Percentiles rank a stretch among this genome's conserved stretches.
phyloP scores from a whole-genome alignment of 1,140 invertebrate species.

The Myzus persicae region DNA sequence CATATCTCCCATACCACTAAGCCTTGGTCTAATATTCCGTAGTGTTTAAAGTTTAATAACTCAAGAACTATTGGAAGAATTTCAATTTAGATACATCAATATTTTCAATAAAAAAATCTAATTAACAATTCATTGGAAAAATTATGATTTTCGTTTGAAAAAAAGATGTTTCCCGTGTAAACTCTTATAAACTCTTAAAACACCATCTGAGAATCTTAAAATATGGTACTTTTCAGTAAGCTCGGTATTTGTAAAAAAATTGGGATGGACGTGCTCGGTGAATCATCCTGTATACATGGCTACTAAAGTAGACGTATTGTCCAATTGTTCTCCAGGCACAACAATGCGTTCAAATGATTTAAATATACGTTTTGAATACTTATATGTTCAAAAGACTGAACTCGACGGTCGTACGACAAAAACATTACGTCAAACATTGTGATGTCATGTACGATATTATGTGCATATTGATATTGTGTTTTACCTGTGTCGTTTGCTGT shows the following conservation, averaged over 20 bases:
- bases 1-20: no score
- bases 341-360: neutral
- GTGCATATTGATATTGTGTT: neutral
- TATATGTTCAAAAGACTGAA: neutral
- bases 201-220: neutral
- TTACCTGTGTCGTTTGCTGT: slow-evolving; percentile 83
- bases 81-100: no score
- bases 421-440: neutral
- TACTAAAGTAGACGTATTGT: neutral
- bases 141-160: neutral
- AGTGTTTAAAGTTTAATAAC: neutral
- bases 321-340: neutral
- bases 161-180: neutral
- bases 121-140: neutral
- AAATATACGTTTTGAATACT: neutral
- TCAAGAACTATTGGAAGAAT: no score
- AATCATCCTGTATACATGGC: neutral
- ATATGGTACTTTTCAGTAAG: neutral
- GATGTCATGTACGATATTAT: neutral
- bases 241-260: neutral
- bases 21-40: neutral
- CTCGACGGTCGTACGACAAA: neutral
- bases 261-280: neutral
- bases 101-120: neutral
- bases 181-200: no score